Evolutionary conservation across 2,113 vertebrate genomes (phyloP).

Genomic region (Brachypodius melanocephalos): DNA sequence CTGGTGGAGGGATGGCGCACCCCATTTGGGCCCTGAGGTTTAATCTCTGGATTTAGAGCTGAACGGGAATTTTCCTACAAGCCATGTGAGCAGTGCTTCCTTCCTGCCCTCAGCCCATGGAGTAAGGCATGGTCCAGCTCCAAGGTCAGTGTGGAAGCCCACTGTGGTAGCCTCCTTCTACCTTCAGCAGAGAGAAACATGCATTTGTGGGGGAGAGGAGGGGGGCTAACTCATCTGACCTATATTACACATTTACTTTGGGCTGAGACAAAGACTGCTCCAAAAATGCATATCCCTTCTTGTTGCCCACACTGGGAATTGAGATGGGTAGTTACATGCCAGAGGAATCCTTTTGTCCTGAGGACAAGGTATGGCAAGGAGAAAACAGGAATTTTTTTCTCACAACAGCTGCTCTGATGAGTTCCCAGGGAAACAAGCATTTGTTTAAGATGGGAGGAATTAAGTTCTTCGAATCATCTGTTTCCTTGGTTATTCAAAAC

Average conservation of each 20-base stretch:
- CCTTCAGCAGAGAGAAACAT: background rate
- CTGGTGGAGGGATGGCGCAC: background rate
- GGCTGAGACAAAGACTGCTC: background rate
- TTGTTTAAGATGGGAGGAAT: conserved; percentile 8
- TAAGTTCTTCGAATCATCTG: background rate
- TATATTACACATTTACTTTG: background rate
- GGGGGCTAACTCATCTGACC: background rate
- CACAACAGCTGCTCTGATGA: background rate
- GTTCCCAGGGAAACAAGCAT: background rate
- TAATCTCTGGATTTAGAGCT: background rate
- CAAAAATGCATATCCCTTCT: background rate
- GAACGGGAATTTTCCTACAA: background rate
- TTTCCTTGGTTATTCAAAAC: conserved; percentile 12
- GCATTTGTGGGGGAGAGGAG: background rate
- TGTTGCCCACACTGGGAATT: background rate
- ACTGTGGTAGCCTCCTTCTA: background rate
- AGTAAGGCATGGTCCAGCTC: background rate
- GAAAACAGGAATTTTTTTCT: background rate
- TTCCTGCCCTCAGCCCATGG: background rate
- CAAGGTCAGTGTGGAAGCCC: background rate
- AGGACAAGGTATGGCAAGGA: background rate
- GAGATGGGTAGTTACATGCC: background rate
- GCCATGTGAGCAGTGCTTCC: background rate
- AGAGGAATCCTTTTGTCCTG: conserved; percentile 17
- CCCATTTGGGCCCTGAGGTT: background rate